phyloP scores from a whole-genome alignment of 1,140 invertebrate genomes.

The Drosophila parvula region DNA sequence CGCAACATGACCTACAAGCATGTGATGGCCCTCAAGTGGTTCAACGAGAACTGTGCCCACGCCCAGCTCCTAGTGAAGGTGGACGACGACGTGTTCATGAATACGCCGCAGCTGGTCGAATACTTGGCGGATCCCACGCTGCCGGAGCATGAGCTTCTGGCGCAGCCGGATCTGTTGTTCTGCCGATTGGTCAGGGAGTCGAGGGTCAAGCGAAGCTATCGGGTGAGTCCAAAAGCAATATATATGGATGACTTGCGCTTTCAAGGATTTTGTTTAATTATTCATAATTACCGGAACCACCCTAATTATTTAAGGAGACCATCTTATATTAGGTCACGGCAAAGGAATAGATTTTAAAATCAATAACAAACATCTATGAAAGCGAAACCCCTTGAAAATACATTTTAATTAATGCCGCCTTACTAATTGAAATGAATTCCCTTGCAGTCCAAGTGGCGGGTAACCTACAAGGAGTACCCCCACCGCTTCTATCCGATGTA shows the following conservation, averaged over 20 bases:
- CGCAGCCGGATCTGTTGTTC: constrained; percentile 85
- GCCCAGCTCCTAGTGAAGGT: constrained; percentile 91
- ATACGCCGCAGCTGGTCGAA: constrained; percentile 87
- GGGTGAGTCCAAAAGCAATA: constrained; percentile 63
- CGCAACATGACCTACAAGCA: constrained; percentile 95
- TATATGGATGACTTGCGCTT: neutral
- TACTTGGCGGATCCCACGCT: constrained; percentile 85
- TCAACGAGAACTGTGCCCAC: constrained; percentile 88
- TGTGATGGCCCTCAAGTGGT: constrained; percentile 93
- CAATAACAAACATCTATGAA: neutral
- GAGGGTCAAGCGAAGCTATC: constrained; percentile 86
- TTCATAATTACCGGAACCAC: no score
- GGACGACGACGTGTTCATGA: constrained; percentile 92
- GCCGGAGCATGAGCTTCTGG: constrained; percentile 42
- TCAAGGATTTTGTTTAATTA: neutral
- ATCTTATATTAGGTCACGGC: neutral
- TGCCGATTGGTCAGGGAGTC: constrained; percentile 85
- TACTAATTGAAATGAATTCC: neutral
- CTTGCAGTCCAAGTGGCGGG: constrained; percentile 90
- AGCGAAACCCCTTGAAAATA: constrained; percentile 6
- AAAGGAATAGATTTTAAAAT: neutral
- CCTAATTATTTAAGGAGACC: neutral
- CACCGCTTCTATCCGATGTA: constrained; percentile 88
- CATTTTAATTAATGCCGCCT: neutral
- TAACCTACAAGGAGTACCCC: constrained; percentile 88